A percentile compares a stretch with the other conserved stretches of the same genome.
Evolutionary conservation across 2,888 invertebrate genomes (phyloP).

Genomic region (Leptura quadrifasciata): DNA sequence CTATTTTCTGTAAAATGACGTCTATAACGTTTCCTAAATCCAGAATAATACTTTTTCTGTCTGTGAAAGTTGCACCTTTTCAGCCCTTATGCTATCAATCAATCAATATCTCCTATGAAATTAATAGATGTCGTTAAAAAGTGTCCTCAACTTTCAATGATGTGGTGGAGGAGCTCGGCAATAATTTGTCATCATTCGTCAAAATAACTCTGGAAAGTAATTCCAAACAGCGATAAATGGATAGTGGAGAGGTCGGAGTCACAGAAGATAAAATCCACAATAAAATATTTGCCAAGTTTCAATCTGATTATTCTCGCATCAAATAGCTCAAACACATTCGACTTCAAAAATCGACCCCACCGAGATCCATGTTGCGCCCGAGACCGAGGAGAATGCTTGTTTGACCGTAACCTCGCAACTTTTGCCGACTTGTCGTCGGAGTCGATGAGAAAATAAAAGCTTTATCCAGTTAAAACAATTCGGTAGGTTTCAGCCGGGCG

Average conservation of each 20-base stretch:
- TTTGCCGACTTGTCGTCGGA: conserved; percentile 1
- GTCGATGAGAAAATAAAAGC: conserved; percentile 10
- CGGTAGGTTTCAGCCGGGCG: conserved; percentile 9
- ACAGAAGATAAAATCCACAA: background rate
- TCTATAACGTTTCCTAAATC: no score
- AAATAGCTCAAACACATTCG: conserved; percentile 4
- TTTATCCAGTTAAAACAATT: conserved; percentile 14
- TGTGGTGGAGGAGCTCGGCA: background rate
- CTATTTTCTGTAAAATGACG: no score
- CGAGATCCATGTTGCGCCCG: background rate
- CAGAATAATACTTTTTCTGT: no score
- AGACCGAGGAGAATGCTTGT: conserved; percentile 9
- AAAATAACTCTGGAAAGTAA: background rate
- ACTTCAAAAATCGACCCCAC: conserved; percentile 16
- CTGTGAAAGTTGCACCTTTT: no score
- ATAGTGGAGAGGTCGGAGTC: background rate
- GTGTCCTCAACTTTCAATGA: background rate
- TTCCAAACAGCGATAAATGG: conserved; percentile 7
- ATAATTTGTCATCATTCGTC: conserved; percentile 4
- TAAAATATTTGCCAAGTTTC: conserved; percentile 8
- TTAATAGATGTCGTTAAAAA: background rate
- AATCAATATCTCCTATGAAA: background rate
- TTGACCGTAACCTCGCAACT: conserved; percentile 19
- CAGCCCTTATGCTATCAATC: no score
- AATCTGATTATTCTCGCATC: conserved; percentile 5